Evolutionary conservation across 2,113 vertebrate genomes (phyloP), one percentile per base, ranked within the genome.

Genomic region (Heliornis fulica): DNA sequence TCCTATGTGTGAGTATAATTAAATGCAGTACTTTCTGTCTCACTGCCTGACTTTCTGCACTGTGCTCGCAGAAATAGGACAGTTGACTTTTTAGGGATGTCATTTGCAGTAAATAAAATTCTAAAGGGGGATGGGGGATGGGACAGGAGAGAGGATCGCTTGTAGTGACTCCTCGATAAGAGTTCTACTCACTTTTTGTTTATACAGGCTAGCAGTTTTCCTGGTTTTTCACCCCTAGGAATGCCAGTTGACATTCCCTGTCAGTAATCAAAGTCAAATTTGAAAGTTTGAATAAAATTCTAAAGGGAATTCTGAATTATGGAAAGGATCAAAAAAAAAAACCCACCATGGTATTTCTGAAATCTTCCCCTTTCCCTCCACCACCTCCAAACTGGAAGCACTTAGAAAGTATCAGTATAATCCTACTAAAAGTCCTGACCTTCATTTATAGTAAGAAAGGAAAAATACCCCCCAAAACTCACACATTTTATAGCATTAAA

Each of bases 41-140:
- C 31, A 7, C 45, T 34, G 36, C 59, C 45, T 17, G 36, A 70
- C 43, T n/a, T 59, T 76, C 15, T 28, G 70, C 59, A 61, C 45
- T 22, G 31, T 31, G 31, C 31, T 70, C 8, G 2, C 15, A 56
- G 20, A 77, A 43, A 12, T n/a, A n/a, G 7, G 17, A 20, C 1
- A 1, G 19, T 31, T 83, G 70, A 45, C 32, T 12, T 72, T 56
- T 83, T 56, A 79, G 21, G 29, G 46, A 22, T 63, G 46, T 46
- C 29, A 63, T 57, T 65, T 60, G 23, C 29, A 76, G 21, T 50
- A 76, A 80, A 85, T 64, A 59, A 43, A 60, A 65, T 23, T 48
- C 19, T 25, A 28, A 64, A 61, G 17, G 21, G 23, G 17, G 21
- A 0, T 2, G 15, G 7, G 15, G 3, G 29, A 8, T 26, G 0